Percentiles rank a stretch among this genome's conserved stretches.
Conservation (phyloP, 2,797 vertebrate species). For the Cryptoblepharus egeriae region DNA sequence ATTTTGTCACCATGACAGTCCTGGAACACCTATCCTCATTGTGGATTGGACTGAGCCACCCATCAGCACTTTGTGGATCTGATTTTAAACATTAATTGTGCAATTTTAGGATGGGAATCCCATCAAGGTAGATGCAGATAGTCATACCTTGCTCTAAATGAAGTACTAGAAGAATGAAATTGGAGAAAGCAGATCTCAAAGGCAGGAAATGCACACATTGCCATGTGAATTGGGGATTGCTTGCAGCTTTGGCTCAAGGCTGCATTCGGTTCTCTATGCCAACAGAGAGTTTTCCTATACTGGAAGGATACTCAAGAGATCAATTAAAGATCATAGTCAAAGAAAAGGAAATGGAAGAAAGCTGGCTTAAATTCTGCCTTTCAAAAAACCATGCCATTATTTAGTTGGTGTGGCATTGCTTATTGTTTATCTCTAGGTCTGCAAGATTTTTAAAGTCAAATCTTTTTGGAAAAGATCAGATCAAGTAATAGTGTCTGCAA, state of each 20-base stretch:
- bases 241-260: slow-evolving; percentile 24
- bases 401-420: background rate
- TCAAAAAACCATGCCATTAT: background rate
- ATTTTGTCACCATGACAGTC: no score
- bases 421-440: background rate
- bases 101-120: no score
- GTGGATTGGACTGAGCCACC: no score
- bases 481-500: background rate
- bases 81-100: background rate
- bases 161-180: background rate
- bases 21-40: no score
- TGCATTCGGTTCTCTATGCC: slow-evolving; percentile 13
- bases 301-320: slow-evolving; percentile 29
- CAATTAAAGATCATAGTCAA: slow-evolving; percentile 6
- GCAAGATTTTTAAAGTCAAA: slow-evolving; percentile 6
- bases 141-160: background rate
- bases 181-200: background rate
- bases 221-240: slow-evolving; percentile 8
- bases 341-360: slow-evolving; percentile 1
- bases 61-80: background rate
- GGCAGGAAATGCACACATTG: slow-evolving; percentile 3
- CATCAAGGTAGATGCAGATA: background rate
- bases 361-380: background rate
- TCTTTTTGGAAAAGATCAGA: background rate
- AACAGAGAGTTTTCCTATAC: slow-evolving; percentile 12